Percentiles rank a stretch among this genome's conserved stretches.
Conservation (phyloP, 2,888 invertebrate species). For the Parelbella ahira region DNA sequence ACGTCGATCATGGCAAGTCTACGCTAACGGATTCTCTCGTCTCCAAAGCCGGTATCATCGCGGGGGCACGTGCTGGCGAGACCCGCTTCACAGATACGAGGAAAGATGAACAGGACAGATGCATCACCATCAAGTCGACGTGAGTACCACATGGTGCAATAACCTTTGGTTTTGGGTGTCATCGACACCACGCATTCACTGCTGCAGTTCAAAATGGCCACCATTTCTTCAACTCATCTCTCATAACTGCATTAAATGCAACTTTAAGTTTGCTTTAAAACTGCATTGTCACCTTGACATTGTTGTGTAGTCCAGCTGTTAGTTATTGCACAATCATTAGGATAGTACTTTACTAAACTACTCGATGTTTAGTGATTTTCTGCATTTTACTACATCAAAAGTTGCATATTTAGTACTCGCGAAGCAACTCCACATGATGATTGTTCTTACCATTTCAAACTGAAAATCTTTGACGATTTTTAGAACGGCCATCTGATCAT, state of each 20-base stretch:
- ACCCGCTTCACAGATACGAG: constrained; percentile 99
- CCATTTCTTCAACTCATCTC: background rate
- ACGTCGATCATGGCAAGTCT: constrained; percentile 99
- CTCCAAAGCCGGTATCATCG: constrained; percentile 99
- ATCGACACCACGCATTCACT: constrained; percentile 7
- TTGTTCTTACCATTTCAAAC: constrained; percentile 75
- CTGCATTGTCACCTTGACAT: too few species aligned
- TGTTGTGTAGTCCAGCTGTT: too few species aligned
- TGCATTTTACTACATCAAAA: too few species aligned
- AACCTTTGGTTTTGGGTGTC: constrained; percentile 17
- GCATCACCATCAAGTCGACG: constrained; percentile 99
- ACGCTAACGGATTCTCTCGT: constrained; percentile 99
- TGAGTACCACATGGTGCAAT: constrained; percentile 75
- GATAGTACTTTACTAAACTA: too few species aligned
- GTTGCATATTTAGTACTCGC: too few species aligned
- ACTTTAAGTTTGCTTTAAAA: background rate
- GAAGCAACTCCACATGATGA: constrained; percentile 76
- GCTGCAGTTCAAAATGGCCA: constrained; percentile 10
- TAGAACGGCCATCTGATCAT: constrained; percentile 81
- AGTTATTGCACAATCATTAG: too few species aligned
- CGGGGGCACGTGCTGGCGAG: constrained; percentile 98
- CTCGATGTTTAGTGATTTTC: too few species aligned
- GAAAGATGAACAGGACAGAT: constrained; percentile 99
- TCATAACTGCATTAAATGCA: too few species aligned
- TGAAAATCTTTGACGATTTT: constrained; percentile 67